Conservation (phyloP, 2,888 invertebrate genomes). For the Exephanes ischioxanthus region DNA sequence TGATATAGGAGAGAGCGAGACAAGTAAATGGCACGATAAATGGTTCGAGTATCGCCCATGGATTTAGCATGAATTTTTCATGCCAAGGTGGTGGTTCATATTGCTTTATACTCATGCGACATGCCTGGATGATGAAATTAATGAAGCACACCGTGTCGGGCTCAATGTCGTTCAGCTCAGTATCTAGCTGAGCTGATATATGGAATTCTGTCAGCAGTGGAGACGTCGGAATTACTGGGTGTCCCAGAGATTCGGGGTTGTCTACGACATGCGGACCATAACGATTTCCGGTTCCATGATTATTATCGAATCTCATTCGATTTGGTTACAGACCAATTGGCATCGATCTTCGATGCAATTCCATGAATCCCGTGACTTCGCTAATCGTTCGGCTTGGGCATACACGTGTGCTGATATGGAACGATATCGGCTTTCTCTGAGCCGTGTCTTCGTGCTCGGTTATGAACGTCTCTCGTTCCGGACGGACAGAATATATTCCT, state of each 20-base stretch:
- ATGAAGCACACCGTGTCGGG: no score
- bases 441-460: slow-evolving; percentile 9
- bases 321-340: slow-evolving; percentile 51
- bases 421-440: slow-evolving; percentile 47
- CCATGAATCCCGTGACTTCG: slow-evolving; percentile 36
- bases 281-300: slow-evolving; percentile 21
- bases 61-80: no score
- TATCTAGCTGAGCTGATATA: background rate
- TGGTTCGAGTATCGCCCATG: no score
- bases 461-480: background rate
- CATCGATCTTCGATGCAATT: slow-evolving; percentile 43
- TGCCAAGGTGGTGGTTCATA: no score
- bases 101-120: no score
- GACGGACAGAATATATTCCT: slow-evolving; percentile 14
- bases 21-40: no score
- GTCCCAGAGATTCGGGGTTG: background rate
- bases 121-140: no score
- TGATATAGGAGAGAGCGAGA: no score
- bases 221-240: background rate
- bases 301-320: slow-evolving; percentile 41
- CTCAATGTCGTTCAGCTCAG: background rate
- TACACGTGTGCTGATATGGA: slow-evolving; percentile 31
- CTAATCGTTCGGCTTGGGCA: slow-evolving; percentile 22
- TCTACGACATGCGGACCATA: background rate
- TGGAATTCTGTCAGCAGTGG: background rate